Base-by-base conservation (phyloP, 2,888 invertebrate genomes). In the Ecliptopera silaceata region DNA sequence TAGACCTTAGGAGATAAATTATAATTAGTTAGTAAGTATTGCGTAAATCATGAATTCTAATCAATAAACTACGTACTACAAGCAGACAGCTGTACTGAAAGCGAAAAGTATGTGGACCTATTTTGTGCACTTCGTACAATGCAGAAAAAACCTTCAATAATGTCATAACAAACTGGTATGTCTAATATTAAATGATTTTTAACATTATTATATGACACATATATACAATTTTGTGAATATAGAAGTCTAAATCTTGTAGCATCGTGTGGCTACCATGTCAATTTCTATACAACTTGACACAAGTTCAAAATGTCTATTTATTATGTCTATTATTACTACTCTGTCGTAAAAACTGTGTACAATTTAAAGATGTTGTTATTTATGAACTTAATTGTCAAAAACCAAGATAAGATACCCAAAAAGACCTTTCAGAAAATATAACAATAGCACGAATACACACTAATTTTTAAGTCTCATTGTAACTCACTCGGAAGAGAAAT, bases 401-500 rank as follows among this genome's bases (percentile, higher is more conserved):
- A 61, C 20, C 46, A 50, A 61, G 59, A 48, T 12, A 10, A 59
- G 43, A 59, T 59, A 64, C 63, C 66, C 66, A 70, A 62, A 62
- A 60, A 61, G 65, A 72, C 63, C 66, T 70, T 64, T 75, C 68
- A 69, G 64, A 64, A 68, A 69, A 55, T 39, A 65, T 63, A 78
- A 84, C 80, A 84, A 85, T 81, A 71, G 80, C 66, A 71, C 75
- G 69, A 71, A 75, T 71, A 74, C 71, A 65, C 68, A 77, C 75
- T 81, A 82, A 84, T 81, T 82, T 73, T 75, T 26, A 26, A 26
- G 26, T 26, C 71, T 78, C 77, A 86, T 82, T 85, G 84, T 86
- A 74, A 77, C 73, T 44, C 71, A 70, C 72, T 69, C 69, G 67
- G 69, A 81, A 77, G 86, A 79, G 87, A 89, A 88, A 88, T 88